A percentile compares a stretch with the other conserved stretches of the same genome.
Conservation (phyloP, 2,113 vertebrate genomes). For the Myotis brandtii region DNA sequence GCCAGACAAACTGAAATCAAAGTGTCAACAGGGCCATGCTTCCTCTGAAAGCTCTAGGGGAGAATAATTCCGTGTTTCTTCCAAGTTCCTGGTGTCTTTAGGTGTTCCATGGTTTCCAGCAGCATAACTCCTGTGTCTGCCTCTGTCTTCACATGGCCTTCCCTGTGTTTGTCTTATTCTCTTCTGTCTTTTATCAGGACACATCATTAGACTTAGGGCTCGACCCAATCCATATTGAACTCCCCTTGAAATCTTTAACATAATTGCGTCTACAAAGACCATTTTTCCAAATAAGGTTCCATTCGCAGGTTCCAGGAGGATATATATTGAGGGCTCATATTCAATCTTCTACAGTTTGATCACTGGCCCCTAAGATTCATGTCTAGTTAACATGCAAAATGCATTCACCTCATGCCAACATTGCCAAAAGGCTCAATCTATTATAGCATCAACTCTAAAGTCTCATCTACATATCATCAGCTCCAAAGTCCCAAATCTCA, state of each 20-base stretch:
- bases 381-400: background rate
- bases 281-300: slow-evolving; percentile 4
- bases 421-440: background rate
- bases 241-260: background rate
- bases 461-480: background rate
- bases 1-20: background rate
- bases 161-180: background rate
- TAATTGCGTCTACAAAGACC: background rate
- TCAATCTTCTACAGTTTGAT: background rate
- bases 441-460: background rate
- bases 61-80: background rate
- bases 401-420: background rate
- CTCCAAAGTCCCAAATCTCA: background rate
- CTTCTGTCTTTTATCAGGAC: background rate
- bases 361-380: background rate
- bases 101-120: background rate
- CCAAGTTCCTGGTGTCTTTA: background rate
- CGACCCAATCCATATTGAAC: background rate
- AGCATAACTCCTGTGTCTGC: background rate
- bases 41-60: background rate
- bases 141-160: background rate
- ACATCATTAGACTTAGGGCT: background rate
- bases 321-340: background rate
- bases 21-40: background rate
- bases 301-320: background rate